Conservation (phyloP, 2,113 vertebrate species). For the Vulpes vulpes region DNA sequence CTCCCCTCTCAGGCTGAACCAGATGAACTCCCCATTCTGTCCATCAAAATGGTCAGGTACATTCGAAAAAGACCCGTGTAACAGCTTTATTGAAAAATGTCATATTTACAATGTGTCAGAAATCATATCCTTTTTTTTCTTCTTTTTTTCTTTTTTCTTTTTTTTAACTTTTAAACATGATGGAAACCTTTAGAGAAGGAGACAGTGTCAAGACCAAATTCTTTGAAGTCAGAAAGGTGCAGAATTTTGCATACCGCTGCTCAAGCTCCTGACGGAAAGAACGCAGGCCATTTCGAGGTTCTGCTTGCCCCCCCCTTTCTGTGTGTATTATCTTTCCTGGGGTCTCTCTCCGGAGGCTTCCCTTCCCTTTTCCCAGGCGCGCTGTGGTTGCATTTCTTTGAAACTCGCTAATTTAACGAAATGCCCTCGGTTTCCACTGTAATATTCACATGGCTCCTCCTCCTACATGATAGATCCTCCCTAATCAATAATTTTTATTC, state of each 20-base stretch:
- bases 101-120: neutral
- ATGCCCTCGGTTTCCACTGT: neutral
- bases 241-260: neutral
- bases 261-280: neutral
- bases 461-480: neutral
- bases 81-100: neutral
- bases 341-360: neutral
- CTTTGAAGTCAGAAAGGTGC: neutral
- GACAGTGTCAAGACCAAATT: neutral
- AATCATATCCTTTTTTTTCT: neutral
- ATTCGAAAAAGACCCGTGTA: neutral
- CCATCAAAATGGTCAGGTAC: neutral
- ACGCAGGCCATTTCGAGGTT: accelerated
- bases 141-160: neutral
- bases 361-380: neutral
- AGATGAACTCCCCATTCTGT: neutral
- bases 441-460: neutral
- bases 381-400: neutral
- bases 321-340: neutral
- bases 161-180: neutral
- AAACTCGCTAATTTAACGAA: neutral
- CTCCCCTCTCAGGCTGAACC: neutral
- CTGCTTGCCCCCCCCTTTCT: no score
- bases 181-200: neutral
- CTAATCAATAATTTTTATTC: neutral